Conservation (phyloP, 2,113 vertebrate species). For the Carassius gibelio region DNA sequence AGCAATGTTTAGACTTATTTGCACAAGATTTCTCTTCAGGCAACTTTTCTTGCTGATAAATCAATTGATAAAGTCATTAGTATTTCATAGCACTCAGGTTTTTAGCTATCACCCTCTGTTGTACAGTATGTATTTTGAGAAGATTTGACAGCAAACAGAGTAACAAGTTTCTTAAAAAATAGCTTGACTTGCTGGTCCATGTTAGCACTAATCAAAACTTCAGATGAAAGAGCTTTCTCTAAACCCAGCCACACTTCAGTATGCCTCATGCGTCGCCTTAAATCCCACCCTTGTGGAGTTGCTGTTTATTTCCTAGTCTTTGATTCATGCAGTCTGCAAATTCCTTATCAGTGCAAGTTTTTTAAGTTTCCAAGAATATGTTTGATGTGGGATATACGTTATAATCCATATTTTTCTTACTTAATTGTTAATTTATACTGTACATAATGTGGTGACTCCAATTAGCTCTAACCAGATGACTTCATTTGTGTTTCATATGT, state of each 20-base stretch:
- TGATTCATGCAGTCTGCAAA: not conserved
- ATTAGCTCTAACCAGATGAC: not conserved
- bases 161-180: not conserved
- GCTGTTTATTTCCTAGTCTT: constrained; percentile 28
- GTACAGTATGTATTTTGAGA: not conserved
- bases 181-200: not conserved
- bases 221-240: not conserved
- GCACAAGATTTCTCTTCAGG: not conserved
- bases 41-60: not conserved
- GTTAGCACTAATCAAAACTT: not conserved
- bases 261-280: not conserved
- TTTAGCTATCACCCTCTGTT: not conserved
- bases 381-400: not conserved
- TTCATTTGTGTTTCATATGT: not conserved
- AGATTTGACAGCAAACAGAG: not conserved
- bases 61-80: not conserved
- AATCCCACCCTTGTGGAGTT: constrained; percentile 9
- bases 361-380: not conserved
- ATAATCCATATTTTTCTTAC: not conserved
- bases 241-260: not conserved
- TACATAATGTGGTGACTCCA: not conserved
- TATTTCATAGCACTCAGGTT: not conserved
- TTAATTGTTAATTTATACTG: not conserved
- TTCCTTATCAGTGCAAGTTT: not conserved
- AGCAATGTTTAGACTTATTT: constrained; percentile 19